Evolutionary conservation across 2,888 invertebrate genomes (phyloP), one percentile per base, ranked within the genome.

Genomic region (Deilephila elpenor): DNA sequence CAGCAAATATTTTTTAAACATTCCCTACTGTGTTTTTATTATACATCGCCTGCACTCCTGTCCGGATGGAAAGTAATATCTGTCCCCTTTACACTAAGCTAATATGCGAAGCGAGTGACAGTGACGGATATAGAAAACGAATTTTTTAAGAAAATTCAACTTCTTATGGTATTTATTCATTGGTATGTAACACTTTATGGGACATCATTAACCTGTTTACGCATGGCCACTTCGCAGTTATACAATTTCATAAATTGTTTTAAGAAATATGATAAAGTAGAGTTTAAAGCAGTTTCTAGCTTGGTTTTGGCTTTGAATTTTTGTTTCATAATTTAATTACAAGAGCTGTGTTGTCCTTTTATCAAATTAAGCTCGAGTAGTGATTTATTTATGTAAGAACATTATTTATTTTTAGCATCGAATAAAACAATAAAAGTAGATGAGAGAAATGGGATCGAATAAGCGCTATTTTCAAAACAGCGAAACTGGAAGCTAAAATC

Each of bases 21-120:
- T 60, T 60, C 60, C 29, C 17, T 60, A 60, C 60, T 14, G 60
- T 14, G 29, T 56, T 56, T 59, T 60, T 60, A 60, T 60, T 60
- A 60, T 60, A 60, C 60, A 14, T 17, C 14, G 29, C 5, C 29
- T 29, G 14, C 29, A 25, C 29, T 60, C 60, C 60, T 60, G 14
- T 17, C 59, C 17, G 60, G 60, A 32, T 17, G 14, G 17, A 17
- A 11, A 29, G 14, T 32, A 60, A 29, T 60, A 60, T 29, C 29
- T 60, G 25, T 60, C 60, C 29, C 60, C 17, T 29, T 60, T 25
- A 3, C 29, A 32, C 60, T 29, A 11, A 60, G 25, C 29, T 14
- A 60, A 29, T 29, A 60, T 29, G 17, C 17, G 5, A 17, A 60
- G 29, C 44, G 60, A 29, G 17, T 1, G 60, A 60, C 60, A 25